A percentile compares a stretch with the other conserved stretches of the same genome.
phyloP scores from a whole-genome alignment of 2,888 invertebrate species.

The Phaedon cochleariae region DNA sequence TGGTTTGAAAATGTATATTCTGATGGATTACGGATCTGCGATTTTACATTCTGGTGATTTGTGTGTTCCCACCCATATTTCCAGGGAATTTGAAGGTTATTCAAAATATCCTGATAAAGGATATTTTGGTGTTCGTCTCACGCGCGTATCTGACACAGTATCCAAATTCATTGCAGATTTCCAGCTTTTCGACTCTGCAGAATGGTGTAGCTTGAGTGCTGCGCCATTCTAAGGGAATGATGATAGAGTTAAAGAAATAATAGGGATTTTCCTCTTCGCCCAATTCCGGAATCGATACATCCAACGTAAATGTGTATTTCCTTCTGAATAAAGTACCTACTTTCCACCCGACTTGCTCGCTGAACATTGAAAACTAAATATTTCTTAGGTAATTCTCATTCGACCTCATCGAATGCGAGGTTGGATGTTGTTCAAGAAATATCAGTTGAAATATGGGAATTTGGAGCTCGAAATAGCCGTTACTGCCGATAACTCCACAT shows the following conservation, averaged over 20 bases:
- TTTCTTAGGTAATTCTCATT: conserved; percentile 10
- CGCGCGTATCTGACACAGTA: conserved; percentile 54
- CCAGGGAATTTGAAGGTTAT: not conserved
- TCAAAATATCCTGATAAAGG: not conserved
- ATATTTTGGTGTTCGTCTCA: conserved; percentile 48
- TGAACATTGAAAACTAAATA: conserved; percentile 15
- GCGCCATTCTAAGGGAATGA: conserved; percentile 60
- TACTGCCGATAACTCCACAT: not conserved
- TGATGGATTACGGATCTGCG: no score
- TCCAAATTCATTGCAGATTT: conserved; percentile 64
- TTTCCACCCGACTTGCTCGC: conserved; percentile 17
- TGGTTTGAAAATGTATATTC: no score
- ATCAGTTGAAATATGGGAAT: conserved; percentile 3
- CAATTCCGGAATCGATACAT: conserved; percentile 60
- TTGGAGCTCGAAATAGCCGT: not conserved
- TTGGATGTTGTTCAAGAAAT: not conserved
- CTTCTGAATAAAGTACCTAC: conserved; percentile 40
- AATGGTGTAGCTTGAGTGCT: conserved; percentile 60
- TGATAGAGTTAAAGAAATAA: conserved; percentile 62
- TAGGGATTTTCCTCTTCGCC: conserved; percentile 60
- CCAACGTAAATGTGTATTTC: conserved; percentile 54
- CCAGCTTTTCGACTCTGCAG: conserved; percentile 61
- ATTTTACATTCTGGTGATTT: no score
- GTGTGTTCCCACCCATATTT: no score
- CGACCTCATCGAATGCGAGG: not conserved